Percentiles rank a stretch among this genome's conserved stretches.
Conservation (phyloP, 1,140 invertebrate genomes). For the Aphaenogaster rudis region DNA sequence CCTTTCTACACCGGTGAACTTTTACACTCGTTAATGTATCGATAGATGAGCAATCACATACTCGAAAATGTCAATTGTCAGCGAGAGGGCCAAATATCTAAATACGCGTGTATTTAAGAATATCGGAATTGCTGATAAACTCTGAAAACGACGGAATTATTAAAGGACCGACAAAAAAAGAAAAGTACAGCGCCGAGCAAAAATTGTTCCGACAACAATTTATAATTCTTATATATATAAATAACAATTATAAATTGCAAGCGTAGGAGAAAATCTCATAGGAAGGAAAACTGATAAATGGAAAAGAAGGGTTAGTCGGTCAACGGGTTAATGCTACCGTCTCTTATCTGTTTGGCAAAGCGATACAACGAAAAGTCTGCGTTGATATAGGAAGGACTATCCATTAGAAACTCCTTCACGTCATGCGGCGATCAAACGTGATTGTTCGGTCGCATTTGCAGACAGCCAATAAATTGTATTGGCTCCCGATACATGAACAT, state of each 20-base stretch:
- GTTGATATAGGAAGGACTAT: conserved; percentile 3
- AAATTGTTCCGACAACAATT: not conserved
- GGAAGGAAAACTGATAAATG: not conserved
- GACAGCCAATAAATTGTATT: conserved; percentile 17
- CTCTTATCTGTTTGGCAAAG: conserved; percentile 20
- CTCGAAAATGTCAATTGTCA: conserved; percentile 1
- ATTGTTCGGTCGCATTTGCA: not conserved
- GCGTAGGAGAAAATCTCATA: not conserved
- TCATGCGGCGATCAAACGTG: not conserved
- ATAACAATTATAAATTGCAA: conserved; percentile 6
- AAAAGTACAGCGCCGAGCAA: not conserved
- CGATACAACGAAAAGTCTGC: conserved; percentile 5
- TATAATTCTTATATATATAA: conserved; percentile 11
- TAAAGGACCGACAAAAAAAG: not conserved
- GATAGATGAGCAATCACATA: not conserved
- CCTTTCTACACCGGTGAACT: conserved; percentile 18
- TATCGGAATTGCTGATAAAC: not conserved
- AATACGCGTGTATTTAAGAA: not conserved
- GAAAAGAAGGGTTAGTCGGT: conserved; percentile 15
- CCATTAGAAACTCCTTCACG: not conserved
- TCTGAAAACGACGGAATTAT: not conserved
- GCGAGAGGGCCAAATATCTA: not conserved
- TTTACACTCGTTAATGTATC: conserved; percentile 8
- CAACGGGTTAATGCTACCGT: conserved; percentile 9
- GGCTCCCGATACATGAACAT: conserved; percentile 12